These are phyloP conservation scores for Hemiscyllium ocellatum DNA, from an alignment of 2,113 vertebrate genomes.

Conservation along the genomic window DNA sequence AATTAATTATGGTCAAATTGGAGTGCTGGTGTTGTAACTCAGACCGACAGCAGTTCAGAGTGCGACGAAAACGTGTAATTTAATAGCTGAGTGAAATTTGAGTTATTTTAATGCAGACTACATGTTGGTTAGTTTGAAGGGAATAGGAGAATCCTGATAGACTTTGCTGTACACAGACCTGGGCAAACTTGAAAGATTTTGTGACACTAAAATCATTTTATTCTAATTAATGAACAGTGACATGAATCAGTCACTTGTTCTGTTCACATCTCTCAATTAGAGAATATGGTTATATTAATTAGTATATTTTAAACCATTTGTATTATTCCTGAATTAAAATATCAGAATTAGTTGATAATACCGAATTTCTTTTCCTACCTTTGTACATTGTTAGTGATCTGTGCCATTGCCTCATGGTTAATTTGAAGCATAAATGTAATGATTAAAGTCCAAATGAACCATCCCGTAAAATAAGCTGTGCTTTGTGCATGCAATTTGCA, in stretches of 20 bases:
- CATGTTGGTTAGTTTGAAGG: background rate
- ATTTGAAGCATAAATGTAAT: no score
- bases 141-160: background rate
- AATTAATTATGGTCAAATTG: background rate
- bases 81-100: background rate
- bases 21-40: no score
- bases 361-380: background rate
- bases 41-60: background rate
- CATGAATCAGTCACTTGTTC: background rate
- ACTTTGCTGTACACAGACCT: background rate
- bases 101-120: background rate
- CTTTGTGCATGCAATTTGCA: no score
- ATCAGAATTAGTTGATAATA: background rate
- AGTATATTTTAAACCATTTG: no score
- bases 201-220: background rate
- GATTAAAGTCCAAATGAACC: background rate
- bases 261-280: no score
- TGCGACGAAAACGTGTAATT: conserved; percentile 10
- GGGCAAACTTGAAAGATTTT: background rate
- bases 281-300: no score
- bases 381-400: background rate
- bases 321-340: background rate
- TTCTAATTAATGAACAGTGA: background rate
- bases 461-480: background rate
- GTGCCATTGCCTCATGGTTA: background rate